Evolutionary conservation across 2,113 vertebrate species (phyloP), one percentile per base, ranked within the genome.

Genomic region (Cryptotis parvus): DNA sequence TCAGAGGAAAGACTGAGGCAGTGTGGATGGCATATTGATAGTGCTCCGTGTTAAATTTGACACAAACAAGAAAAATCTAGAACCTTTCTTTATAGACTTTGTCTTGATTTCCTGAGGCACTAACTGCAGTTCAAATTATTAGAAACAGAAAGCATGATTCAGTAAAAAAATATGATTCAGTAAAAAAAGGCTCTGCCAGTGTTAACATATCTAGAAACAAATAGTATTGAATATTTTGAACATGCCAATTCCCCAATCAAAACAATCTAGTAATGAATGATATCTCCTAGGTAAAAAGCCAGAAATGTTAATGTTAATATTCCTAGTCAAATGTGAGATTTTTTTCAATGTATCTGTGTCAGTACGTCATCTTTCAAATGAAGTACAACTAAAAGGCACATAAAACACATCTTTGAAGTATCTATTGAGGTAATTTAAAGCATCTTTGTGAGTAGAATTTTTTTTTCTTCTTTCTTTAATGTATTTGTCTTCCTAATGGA

Each of bases 211-310:
- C 49, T 86, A 79, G 65, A 79, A 82, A 83, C 9, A 70, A 35
- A 69, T 22, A 82, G 39, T 35, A 92, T 49, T 49, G 16, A 93
- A 77, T 15, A 15, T 85, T 96, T 90, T 91, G 75, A 79, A 87
- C 61, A 61, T 63, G 35, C 55, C 55, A 92, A 79, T 7, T 84
- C 22, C 15, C 39, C 68, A 35, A 91, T 95, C 74, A 52, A 91
- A 94, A 84, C 35, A 94, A 78, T 90, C 91, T 94, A 91, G 76
- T 58, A 41, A 91, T 87, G 86, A 90, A 83, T 88, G 39, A 94
- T 68, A 24, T 91, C 73, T 87, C 65, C 35, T 41, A 89, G 55
- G 41, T 80, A 91, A 93, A 83, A 86, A 86, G 66, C 31, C 83
- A 68, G 11, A 29, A 81, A 10, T 90, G 31, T 88, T 94, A 81